Evolutionary conservation across 2,797 vertebrate genomes (phyloP), one percentile per base, ranked within the genome.

Genomic region (Sarcoramphus papa): DNA sequence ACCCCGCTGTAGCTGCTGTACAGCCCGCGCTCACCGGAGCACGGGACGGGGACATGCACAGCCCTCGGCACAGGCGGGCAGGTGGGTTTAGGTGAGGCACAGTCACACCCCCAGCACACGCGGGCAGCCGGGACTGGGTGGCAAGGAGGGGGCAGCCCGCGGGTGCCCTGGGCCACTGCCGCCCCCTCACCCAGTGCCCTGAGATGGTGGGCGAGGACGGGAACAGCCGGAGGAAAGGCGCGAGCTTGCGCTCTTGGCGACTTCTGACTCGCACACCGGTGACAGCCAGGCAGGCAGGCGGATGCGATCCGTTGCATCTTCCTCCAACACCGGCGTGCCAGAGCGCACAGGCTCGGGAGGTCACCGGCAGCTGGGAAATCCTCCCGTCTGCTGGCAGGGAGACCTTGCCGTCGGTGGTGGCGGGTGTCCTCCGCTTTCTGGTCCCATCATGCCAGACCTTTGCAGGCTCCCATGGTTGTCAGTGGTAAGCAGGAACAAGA

Each of bases 191-290:
- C 37, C 12, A 25, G 40, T 1, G 0, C 25, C 47, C 31, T 1
- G 9, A 64, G 74, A 7, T 3, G 20, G 30, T 12, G 43, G 56
- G 7, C 0, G 3, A 57, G 37, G 57, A 28, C 0, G 2, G 48
- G 50, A 60, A 27, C 18, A 45, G 47, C 45, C 0, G 0, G 65
- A 47, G 24, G 23, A 57, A 41, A 33, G 28, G 65, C 5, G 1
- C 0, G 3, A 67, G 64, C 43, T 81, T 0, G 0, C 14, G 47
- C 14, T 47, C 20, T 41, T 18, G 23, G 65, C 16, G 43, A 23
- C 33, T 76, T 15, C 57, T 0, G 3, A 8, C 67, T 45, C 0
- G 0, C 17, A 12, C 40, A 10, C 33, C 0, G 2, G 12, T 0
- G 3, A 16, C 30, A 65, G 19, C 30, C 37, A 37, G 37, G 37